These are phyloP conservation scores for human DNA, from an alignment of 2,113 vertebrate species.

Conservation along the genomic window DNA sequence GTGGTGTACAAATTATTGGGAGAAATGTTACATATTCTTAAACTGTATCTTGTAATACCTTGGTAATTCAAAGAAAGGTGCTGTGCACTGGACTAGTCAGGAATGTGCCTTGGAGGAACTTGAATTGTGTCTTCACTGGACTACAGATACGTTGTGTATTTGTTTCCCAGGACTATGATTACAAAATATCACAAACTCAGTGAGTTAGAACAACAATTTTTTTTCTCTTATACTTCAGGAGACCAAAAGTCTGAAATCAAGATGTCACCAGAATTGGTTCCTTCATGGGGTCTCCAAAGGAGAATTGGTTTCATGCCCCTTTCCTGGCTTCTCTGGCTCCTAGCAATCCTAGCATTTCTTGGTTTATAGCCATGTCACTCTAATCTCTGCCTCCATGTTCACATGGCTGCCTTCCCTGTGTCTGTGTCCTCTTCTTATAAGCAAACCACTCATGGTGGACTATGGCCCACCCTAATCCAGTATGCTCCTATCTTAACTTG, in stretches of 20 bases:
- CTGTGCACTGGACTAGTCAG: background rate
- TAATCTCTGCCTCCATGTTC: background rate
- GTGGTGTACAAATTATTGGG: background rate
- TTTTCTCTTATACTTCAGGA: background rate
- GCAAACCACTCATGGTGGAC: background rate
- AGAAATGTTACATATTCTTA: background rate
- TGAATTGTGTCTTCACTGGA: background rate
- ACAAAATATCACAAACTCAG: background rate
- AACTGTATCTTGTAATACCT: background rate
- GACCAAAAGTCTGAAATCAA: background rate
- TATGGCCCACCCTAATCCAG: background rate
- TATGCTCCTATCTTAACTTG: background rate
- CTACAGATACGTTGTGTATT: background rate
- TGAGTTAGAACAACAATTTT: background rate
- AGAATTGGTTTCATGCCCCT: background rate
- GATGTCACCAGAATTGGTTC: background rate
- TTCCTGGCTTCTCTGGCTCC: background rate
- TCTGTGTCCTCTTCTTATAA: background rate
- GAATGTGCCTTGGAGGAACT: background rate
- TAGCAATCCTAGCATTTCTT: background rate
- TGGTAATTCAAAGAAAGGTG: constrained; percentile 9
- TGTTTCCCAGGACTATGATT: background rate
- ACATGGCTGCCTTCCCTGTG: background rate
- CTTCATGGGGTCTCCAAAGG: background rate
- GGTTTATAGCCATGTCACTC: background rate